Percentiles rank a stretch among this genome's conserved stretches.
phyloP scores from a whole-genome alignment of 2,797 vertebrate species.

The Gymnothorax javanicus region DNA sequence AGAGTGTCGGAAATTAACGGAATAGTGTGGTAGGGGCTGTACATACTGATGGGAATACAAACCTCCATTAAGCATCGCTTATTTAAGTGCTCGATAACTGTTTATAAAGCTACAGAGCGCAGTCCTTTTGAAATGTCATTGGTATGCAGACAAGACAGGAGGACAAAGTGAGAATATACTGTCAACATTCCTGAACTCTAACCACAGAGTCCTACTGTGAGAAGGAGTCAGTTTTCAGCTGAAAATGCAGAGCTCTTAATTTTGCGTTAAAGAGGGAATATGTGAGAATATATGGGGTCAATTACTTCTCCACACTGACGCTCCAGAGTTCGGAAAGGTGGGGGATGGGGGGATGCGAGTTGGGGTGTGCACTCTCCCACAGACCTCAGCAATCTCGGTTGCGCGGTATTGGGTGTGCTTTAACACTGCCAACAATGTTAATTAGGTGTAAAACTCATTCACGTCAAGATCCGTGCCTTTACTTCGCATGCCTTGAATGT shows the following conservation, averaged over 20 bases:
- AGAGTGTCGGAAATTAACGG: not conserved
- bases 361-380: slow-evolving; percentile 15
- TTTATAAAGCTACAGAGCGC: slow-evolving; percentile 16
- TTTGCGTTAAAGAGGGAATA: slow-evolving; percentile 38
- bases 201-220: slow-evolving; percentile 14
- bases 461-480: not conserved
- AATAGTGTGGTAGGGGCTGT: not conserved
- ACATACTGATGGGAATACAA: not conserved
- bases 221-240: slow-evolving; percentile 42
- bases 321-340: not conserved
- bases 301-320: not conserved
- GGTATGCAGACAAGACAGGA: slow-evolving; percentile 35
- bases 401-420: not conserved
- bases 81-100: not conserved
- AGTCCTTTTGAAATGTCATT: slow-evolving; percentile 27
- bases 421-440: slow-evolving; percentile 29
- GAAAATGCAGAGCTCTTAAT: slow-evolving; percentile 47
- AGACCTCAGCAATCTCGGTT: slow-evolving; percentile 25
- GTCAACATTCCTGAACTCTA: slow-evolving; percentile 33
- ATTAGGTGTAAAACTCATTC: slow-evolving; percentile 27
- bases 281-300: not conserved
- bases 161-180: slow-evolving; percentile 21
- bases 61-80: not conserved
- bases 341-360: not conserved
- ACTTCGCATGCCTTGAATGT: slow-evolving; percentile 16